These are phyloP conservation scores for Zaprionus taronus DNA, from an alignment of 1,140 invertebrate genomes.

Conservation along the genomic window DNA sequence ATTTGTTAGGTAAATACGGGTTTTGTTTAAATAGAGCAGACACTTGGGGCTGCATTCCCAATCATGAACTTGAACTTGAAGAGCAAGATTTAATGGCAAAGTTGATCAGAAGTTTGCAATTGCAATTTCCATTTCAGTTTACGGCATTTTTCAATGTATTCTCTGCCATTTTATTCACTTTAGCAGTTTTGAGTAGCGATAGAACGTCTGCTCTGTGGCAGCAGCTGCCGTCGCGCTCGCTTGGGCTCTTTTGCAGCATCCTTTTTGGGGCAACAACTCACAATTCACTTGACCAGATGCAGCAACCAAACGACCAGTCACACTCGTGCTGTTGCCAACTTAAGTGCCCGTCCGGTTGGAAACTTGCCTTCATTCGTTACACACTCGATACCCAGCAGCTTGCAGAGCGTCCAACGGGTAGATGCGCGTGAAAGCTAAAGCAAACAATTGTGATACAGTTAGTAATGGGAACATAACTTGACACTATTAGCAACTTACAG, in stretches of 20 bases:
- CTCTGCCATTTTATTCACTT: not conserved
- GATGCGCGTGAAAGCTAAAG: not conserved
- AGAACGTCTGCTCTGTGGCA: no score
- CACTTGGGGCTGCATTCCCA: not conserved
- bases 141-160: not conserved
- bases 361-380: not conserved
- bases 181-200: no score
- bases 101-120: not conserved
- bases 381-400: constrained; percentile 4
- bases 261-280: constrained; percentile 19
- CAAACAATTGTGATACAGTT: no score
- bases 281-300: constrained; percentile 27
- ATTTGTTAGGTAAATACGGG: not conserved
- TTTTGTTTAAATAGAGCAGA: no score
- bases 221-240: not conserved
- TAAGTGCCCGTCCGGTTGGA: constrained; percentile 38
- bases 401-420: no score
- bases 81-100: not conserved
- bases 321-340: constrained; percentile 30
- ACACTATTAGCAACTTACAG: not conserved
- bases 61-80: not conserved
- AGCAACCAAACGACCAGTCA: constrained; percentile 10
- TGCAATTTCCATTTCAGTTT: not conserved
- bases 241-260: not conserved
- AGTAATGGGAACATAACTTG: not conserved